Evolutionary conservation across 2,113 vertebrate genomes (phyloP), one percentile per base, ranked within the genome.

Genomic region (Phasianus colchicus): DNA sequence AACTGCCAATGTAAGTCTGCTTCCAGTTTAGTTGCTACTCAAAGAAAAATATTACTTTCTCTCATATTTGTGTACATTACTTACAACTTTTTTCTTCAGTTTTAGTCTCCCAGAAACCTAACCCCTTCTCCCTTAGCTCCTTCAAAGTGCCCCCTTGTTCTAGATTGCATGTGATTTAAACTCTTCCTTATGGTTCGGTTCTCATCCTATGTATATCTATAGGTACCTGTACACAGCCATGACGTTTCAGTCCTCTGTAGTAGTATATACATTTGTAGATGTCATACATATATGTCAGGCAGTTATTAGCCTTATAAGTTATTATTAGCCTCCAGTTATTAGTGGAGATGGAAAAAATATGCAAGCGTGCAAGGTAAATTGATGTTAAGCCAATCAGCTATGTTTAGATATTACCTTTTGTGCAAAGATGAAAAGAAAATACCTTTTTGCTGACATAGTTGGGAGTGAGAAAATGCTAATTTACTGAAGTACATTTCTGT

Each of bases 351-450:
- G 86, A 94, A 88, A 94, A 93, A 86, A n/a, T 30, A n/a, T 69
- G 32, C 42, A 66, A 50, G 45, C 76, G 45, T 88, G 38, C 42
- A 83, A 57, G 54, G 34, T 55, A 87, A 82, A 84, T 4, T 60
- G 50, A 74, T 89, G 34, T 78, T 47, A 83, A 57, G 8, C 77
- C 55, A 86, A 22, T 52, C 69, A 84, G 30, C 76, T 90, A 48
- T 50, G 20, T 67, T 95, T 88, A 81, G 25, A 20, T 76, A 61
- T 70, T 78, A 71, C 8, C 38, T 91, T 32, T 77, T 73, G 24
- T 66, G 77, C 65, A 92, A 48, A 92, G 74, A 88, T 78, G n/a
- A 48, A 88, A 86, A 95, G 85, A 96, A 96, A 96, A 95, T 80
- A 17, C 11, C 18, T 88, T 93, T 94, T 94, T 96, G n/a, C 85